phyloP scores from a whole-genome alignment of 2,797 vertebrate genomes.

The Pipistrellus pygmaeus region DNA sequence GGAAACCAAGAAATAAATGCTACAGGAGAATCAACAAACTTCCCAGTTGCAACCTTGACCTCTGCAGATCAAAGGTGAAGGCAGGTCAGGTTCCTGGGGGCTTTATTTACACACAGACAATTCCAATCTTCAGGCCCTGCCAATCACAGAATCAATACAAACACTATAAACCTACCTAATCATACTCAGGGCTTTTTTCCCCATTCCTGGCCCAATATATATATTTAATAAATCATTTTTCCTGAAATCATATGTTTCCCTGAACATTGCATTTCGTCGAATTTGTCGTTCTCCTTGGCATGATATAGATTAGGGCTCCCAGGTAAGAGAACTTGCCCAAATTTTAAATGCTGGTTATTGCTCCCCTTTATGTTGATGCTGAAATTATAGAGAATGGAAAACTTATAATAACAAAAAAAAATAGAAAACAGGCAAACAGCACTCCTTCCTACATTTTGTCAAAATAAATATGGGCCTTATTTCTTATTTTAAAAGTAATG shows the following conservation, averaged over 20 bases:
- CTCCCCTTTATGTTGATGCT: neutral
- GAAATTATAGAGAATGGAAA: slow-evolving; percentile 48
- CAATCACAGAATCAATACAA: neutral
- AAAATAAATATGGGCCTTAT: neutral
- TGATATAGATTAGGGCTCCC: neutral
- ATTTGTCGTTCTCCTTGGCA: neutral
- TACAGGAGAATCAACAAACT: slow-evolving; percentile 7
- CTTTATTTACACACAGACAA: neutral
- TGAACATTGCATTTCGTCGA: neutral
- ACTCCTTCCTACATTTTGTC: neutral
- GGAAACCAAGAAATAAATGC: slow-evolving; percentile 20
- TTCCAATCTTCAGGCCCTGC: neutral
- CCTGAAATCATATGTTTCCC: slow-evolving; percentile 4
- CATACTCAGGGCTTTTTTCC: neutral
- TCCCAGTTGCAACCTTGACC: neutral
- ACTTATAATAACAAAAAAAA: slow-evolving; percentile 3
- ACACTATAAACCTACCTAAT: neutral
- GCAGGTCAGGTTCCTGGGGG: neutral
- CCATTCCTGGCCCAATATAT: neutral
- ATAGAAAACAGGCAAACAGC: neutral
- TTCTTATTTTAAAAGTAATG: neutral
- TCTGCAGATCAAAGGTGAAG: slow-evolving; percentile 27
- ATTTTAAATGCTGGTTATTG: neutral
- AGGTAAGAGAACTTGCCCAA: neutral
- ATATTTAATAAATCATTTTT: slow-evolving; percentile 4